Evolutionary conservation across 2,888 invertebrate species (phyloP).

Genomic region (Acleris literana): DNA sequence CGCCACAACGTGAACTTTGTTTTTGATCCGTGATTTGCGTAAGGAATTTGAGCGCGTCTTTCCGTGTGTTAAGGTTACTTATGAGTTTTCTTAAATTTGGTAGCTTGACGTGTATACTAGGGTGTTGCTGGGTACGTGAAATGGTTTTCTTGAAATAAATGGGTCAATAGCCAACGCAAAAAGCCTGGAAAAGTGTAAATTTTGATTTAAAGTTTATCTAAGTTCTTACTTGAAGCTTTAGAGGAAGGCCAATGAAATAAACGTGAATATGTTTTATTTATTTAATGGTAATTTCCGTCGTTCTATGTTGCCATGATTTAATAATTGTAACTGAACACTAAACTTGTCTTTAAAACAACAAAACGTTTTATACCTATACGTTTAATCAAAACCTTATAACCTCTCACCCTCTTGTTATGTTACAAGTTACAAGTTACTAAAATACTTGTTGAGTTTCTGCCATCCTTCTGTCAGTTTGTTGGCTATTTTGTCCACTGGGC

Average conservation of each 20-base stretch:
- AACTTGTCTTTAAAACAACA: neutral
- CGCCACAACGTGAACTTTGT: neutral
- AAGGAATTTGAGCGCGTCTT: neutral
- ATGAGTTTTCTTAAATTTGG: neutral
- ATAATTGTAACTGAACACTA: no score
- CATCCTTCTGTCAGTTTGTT: constrained; percentile 75
- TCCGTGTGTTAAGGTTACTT: neutral
- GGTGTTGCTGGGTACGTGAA: neutral
- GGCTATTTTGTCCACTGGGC: constrained; percentile 76
- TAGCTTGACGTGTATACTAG: neutral
- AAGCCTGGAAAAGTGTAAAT: neutral
- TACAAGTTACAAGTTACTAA: constrained; percentile 51
- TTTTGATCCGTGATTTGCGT: neutral
- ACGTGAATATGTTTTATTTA: no score
- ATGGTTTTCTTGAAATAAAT: neutral
- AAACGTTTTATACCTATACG: neutral
- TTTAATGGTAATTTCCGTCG: neutral
- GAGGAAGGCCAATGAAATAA: no score
- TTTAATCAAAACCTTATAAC: constrained; percentile 2
- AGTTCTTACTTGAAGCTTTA: neutral
- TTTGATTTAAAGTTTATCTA: neutral
- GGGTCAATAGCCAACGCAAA: neutral
- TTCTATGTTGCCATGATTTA: no score
- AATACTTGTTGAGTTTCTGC: constrained; percentile 79
- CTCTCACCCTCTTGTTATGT: neutral